Conservation (phyloP, 2,888 invertebrate species). For the Dorcus parallelipipedus region DNA sequence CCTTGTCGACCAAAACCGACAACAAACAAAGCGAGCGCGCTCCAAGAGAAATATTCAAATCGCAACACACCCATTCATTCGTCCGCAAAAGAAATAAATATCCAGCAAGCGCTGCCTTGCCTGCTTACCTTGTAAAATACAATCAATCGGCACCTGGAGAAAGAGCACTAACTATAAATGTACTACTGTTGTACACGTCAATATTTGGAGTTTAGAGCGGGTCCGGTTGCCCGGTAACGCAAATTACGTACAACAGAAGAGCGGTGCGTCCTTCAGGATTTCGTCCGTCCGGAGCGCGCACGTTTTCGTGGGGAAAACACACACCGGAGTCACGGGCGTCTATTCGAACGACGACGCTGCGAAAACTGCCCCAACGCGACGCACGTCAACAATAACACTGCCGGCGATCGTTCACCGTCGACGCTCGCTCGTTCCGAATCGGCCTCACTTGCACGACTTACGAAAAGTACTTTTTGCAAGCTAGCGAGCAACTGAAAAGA, state of each 20-base stretch:
- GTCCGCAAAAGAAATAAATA: conserved; percentile 13
- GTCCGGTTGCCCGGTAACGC: too few species aligned
- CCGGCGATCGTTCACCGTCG: conserved; percentile 22
- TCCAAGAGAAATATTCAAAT: not conserved
- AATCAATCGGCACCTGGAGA: not conserved
- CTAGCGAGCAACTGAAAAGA: too few species aligned
- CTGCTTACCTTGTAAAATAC: conserved; percentile 25
- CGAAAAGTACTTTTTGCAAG: too few species aligned
- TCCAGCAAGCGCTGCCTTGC: conserved; percentile 3
- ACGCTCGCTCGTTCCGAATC: conserved; percentile 11
- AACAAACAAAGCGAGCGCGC: not conserved
- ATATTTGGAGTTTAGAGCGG: too few species aligned
- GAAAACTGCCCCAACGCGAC: conserved; percentile 24
- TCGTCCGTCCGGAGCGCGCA: conserved; percentile 1
- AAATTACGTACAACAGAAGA: too few species aligned
- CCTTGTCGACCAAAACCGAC: too few species aligned
- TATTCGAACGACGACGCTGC: conserved; percentile 24
- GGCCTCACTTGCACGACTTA: not conserved
- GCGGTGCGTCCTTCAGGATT: not conserved
- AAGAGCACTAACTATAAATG: too few species aligned
- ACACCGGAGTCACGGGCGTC: conserved; percentile 23
- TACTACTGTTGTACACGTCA: too few species aligned
- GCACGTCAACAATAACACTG: conserved; percentile 30
- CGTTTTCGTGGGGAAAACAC: conserved; percentile 5
- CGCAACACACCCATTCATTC: conserved; percentile 13